phyloP scores from a whole-genome alignment of 30 jellyfish, hydroid and myxozoan species.

The Aurelia sp. region DNA sequence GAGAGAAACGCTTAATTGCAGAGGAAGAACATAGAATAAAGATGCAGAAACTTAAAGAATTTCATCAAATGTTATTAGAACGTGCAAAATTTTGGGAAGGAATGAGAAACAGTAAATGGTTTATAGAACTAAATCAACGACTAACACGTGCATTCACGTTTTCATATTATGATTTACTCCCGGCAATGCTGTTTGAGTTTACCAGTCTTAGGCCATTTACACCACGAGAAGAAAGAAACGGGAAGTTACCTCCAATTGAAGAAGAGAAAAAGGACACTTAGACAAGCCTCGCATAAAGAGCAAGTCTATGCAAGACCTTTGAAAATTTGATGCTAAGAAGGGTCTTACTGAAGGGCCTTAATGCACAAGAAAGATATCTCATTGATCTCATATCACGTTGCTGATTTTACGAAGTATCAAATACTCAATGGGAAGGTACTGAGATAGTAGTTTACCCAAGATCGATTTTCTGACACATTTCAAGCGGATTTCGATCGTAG shows the following conservation, averaged over 20 bases:
- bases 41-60: constrained; percentile 70
- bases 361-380: too few relatives aligned
- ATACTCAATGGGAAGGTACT: too few relatives aligned
- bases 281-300: too few relatives aligned
- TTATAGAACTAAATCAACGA: constrained; percentile 67
- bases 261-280: constrained; percentile 48
- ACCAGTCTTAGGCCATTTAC: constrained; percentile 61
- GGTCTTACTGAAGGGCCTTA: too few relatives aligned
- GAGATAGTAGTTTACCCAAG: too few relatives aligned
- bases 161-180: constrained; percentile 80
- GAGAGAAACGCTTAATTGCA: constrained; percentile 62
- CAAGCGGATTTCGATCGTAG: too few relatives aligned
- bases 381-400: too few relatives aligned
- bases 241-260: constrained; percentile 58
- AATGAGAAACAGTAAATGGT: constrained; percentile 67
- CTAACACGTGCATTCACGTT: constrained; percentile 81
- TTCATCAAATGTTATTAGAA: constrained; percentile 64
- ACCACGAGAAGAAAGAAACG: constrained; percentile 27
- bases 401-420: too few relatives aligned
- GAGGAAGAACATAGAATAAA: constrained; percentile 74
- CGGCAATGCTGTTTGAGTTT: constrained; percentile 70
- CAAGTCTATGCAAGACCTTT: too few relatives aligned
- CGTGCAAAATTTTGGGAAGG: constrained; percentile 78
- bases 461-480: too few relatives aligned
- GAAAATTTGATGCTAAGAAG: too few relatives aligned